These are phyloP conservation scores for Eueremaeus valkanovi DNA, from an alignment of 2,888 invertebrate species.

Conservation along the genomic window DNA sequence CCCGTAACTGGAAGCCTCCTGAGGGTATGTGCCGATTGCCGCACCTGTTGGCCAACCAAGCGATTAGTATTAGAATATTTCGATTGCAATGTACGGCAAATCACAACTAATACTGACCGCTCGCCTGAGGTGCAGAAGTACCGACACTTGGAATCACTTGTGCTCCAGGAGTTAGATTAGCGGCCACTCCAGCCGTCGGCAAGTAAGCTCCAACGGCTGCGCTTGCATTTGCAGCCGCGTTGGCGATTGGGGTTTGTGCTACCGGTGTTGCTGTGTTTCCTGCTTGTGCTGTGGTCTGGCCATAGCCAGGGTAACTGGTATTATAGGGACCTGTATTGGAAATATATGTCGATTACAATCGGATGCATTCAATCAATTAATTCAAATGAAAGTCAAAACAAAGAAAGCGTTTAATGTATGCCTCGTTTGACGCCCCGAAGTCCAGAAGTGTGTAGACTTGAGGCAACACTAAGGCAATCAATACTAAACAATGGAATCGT, in stretches of 20 bases:
- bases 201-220: background rate
- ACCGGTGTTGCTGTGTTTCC: background rate
- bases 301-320: background rate
- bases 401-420: background rate
- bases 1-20: slow-evolving; percentile 46
- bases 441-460: background rate
- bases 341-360: background rate
- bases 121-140: background rate
- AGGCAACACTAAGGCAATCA: background rate
- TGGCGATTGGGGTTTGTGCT: background rate
- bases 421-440: background rate
- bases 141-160: background rate
- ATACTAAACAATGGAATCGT: background rate
- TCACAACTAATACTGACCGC: too few species aligned
- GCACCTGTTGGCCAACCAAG: too few species aligned
- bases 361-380: background rate
- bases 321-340: background rate
- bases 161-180: background rate
- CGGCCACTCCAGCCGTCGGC: background rate
- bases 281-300: background rate
- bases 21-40: slow-evolving; percentile 45
- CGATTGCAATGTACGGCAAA: too few species aligned
- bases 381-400: background rate
- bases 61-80: too few species aligned
- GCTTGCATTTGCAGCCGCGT: background rate